These are phyloP conservation scores for Medauroidea extradentata DNA, from an alignment of 1,140 invertebrate species.

Conservation along the genomic window DNA sequence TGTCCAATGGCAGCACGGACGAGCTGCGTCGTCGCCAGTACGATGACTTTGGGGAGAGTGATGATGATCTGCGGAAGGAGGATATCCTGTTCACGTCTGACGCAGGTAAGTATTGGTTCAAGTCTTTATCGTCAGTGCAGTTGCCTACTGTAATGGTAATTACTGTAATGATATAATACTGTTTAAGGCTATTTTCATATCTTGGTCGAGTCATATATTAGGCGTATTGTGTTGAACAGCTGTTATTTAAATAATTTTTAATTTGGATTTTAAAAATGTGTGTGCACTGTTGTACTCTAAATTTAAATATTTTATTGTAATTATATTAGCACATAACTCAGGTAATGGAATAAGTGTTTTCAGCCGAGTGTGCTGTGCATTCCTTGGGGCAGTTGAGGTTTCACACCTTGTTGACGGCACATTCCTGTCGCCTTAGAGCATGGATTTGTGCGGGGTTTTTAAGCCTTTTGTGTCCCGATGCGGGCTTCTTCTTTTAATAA, in stretches of 20 bases:
- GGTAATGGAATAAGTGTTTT: too few relatives aligned
- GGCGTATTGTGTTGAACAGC: conserved; percentile 4
- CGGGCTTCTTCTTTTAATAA: too few relatives aligned
- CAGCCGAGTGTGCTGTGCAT: too few relatives aligned
- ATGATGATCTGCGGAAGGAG: conserved; percentile 82
- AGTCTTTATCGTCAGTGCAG: too few relatives aligned
- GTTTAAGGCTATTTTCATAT: conserved; percentile 13
- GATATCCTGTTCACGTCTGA: conserved; percentile 79
- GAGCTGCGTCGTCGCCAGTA: conserved; percentile 54
- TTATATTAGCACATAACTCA: too few relatives aligned
- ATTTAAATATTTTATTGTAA: neutral
- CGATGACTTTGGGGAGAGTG: conserved; percentile 82
- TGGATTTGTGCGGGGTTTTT: too few relatives aligned
- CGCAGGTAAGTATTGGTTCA: conserved; percentile 52
- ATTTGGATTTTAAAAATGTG: neutral
- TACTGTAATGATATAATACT: conserved; percentile 30
- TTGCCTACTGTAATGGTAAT: too few relatives aligned
- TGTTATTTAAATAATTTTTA: conserved; percentile 12
- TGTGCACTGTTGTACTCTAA: neutral
- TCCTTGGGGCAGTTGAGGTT: too few relatives aligned
- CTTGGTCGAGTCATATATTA: too few relatives aligned
- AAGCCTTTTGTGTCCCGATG: neutral
- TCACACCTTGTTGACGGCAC: too few relatives aligned
- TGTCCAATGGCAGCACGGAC: conserved; percentile 53
- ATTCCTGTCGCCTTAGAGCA: too few relatives aligned